Evolutionary conservation across 2,113 vertebrate species (phyloP).

Genomic region (Perca flavescens): DNA sequence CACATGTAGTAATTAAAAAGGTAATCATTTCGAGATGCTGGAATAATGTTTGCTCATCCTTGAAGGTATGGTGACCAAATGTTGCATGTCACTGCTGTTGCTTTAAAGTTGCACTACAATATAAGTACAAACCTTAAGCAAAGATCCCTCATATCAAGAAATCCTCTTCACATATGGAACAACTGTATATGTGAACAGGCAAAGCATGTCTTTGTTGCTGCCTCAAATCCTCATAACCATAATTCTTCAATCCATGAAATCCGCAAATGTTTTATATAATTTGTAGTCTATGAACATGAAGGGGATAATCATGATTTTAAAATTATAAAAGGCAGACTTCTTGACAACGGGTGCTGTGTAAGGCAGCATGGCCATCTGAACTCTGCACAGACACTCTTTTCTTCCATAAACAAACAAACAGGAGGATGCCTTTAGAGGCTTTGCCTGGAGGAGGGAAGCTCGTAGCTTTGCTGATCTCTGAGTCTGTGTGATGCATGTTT

Average conservation of each 20-base stretch:
- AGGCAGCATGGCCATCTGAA: constrained; percentile 17
- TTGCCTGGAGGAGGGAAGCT: constrained; percentile 39
- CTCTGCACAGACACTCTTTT: constrained; percentile 17
- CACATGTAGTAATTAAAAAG: constrained; percentile 67
- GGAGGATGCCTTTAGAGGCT: constrained; percentile 37
- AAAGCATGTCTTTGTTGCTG: constrained; percentile 18
- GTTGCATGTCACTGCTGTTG: constrained; percentile 24
- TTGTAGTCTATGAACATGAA: constrained; percentile 10
- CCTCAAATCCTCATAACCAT: not conserved
- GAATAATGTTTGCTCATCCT: constrained; percentile 50
- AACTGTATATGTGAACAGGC: not conserved
- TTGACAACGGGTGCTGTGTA: constrained; percentile 1
- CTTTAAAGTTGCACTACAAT: constrained; percentile 32
- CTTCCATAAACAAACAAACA: constrained; percentile 50
- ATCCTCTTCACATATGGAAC: constrained; percentile 27
- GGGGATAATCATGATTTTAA: not conserved
- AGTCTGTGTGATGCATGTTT: constrained; percentile 66
- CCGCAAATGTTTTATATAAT: not conserved
- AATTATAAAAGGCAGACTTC: constrained; percentile 17
- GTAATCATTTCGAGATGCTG: constrained; percentile 47
- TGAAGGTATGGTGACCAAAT: constrained; percentile 44
- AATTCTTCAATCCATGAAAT: not conserved
- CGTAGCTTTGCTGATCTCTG: constrained; percentile 45
- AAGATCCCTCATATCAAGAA: constrained; percentile 6
- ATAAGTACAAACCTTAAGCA: constrained; percentile 12